These are phyloP conservation scores for Blastobasis lacticolella DNA, from an alignment of 2,888 invertebrate species.

Conservation along the genomic window DNA sequence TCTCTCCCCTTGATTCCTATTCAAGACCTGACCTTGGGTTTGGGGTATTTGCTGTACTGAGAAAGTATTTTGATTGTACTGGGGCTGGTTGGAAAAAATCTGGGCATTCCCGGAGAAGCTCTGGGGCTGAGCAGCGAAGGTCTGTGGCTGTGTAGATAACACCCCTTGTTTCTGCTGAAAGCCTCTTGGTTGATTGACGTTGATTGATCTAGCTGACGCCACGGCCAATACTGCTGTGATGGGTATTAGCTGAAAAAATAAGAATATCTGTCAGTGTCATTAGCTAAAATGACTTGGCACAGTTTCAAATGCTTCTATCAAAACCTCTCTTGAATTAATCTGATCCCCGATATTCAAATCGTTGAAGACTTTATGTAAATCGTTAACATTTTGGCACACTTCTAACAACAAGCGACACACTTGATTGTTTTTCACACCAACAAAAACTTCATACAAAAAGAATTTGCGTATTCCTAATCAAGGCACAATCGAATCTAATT, in stretches of 20 bases:
- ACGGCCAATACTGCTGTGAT: slow-evolving; percentile 41
- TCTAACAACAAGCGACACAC: too few species aligned
- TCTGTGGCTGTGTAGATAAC: slow-evolving; percentile 25
- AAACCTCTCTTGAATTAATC: too few species aligned
- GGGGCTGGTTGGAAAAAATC: background rate
- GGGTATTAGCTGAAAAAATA: slow-evolving; percentile 30
- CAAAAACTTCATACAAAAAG: too few species aligned
- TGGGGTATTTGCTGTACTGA: background rate
- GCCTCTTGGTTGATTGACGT: slow-evolving; percentile 19
- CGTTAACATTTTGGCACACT: too few species aligned
- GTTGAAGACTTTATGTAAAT: too few species aligned
- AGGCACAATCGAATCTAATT: too few species aligned
- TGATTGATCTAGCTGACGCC: slow-evolving; percentile 42
- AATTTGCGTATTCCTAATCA: too few species aligned
- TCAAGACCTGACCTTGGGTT: background rate
- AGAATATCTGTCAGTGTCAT: background rate
- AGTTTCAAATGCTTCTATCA: too few species aligned
- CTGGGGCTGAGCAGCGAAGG: slow-evolving; percentile 4
- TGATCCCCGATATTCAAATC: too few species aligned
- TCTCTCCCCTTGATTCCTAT: slow-evolving; percentile 22
- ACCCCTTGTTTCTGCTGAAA: slow-evolving; percentile 26
- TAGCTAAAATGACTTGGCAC: too few species aligned
- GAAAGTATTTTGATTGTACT: background rate
- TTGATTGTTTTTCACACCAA: too few species aligned
- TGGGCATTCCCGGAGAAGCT: background rate